Base-by-base conservation (phyloP, 2,797 vertebrate genomes). In the Rhinogobio ventralis region DNA sequence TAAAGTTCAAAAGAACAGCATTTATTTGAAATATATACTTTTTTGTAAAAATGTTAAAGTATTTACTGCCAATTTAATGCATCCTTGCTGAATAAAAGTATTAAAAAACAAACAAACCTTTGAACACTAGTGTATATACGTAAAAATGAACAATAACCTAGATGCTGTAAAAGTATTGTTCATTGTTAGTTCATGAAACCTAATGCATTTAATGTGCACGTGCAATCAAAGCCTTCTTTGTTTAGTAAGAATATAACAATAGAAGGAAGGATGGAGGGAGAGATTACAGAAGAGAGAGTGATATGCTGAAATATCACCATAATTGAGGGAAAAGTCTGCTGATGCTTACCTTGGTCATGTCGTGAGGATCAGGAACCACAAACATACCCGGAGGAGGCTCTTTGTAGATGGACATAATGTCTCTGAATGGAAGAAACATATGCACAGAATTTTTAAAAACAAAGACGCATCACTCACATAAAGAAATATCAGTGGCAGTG, bases 391-490 rank as follows among this genome's bases (percentile, higher is more conserved):
- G 98, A 7, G 98, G 98, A 2, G 98, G 98, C 51, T 99, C 98
- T 92, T 99, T 99, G 93, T 99, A 99, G 91, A 99, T 99, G 87
- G 98, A 98, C 98, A 99, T 99, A 91, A 99, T 99, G 86, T 99
- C 98, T 93, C 98, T 99, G 91, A 20, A 90, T 46, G 83, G 9
- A 30, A 14, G 64, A 86, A 46, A 5, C n/a, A 0, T 30, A 19
- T 75, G n/a, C 3, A 64, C 1, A 14, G 4, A 28, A 53, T 49
- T 2, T 13, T n/a, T 80, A 72, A 51, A 49, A 82, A 17, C 36
- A 71, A 10, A 17, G 17, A 53, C 0, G 46, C 7, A 9, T 64
- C 3, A 82, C 7, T n/a, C 20, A 25, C 8, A 10, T 19, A 2
- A 25, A 77, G 33, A 77, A 25, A 25, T 3, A 19, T 25, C 14